phyloP scores from a whole-genome alignment of 2,888 invertebrate genomes.

The Peribatodes rhomboidaria region DNA sequence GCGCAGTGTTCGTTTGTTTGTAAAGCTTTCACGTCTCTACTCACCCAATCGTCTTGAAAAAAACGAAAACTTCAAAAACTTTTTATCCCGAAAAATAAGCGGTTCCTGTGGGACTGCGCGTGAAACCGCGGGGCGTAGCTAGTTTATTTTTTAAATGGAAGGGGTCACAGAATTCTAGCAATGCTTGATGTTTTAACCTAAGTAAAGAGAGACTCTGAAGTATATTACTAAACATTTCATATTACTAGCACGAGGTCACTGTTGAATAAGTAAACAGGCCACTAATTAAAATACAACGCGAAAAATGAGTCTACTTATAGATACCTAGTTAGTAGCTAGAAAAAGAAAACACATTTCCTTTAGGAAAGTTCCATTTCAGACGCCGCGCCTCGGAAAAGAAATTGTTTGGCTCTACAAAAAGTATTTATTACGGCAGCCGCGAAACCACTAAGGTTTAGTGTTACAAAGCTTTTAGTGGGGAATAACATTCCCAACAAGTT shows the following conservation, averaged over 20 bases:
- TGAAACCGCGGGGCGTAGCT: too few relatives aligned
- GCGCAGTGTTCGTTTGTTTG: too few relatives aligned
- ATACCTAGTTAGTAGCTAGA: slow-evolving; percentile 4
- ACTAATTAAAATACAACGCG: slow-evolving; percentile 22
- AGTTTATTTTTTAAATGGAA: too few relatives aligned
- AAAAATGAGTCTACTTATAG: slow-evolving; percentile 2
- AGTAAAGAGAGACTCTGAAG: neutral
- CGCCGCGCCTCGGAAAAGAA: slow-evolving; percentile 33
- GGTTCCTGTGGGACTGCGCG: too few relatives aligned
- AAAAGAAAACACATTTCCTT: slow-evolving; percentile 24
- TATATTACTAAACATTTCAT: neutral
- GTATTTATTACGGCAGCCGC: slow-evolving; percentile 43
- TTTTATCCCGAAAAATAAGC: too few relatives aligned
- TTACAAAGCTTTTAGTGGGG: slow-evolving; percentile 58
- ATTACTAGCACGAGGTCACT: slow-evolving; percentile 3
- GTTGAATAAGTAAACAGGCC: neutral
- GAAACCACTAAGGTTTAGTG: slow-evolving; percentile 50
- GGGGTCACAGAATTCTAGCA: too few relatives aligned
- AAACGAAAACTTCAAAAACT: too few relatives aligned
- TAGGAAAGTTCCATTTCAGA: slow-evolving; percentile 31
- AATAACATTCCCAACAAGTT: slow-evolving; percentile 55
- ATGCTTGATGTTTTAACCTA: too few relatives aligned
- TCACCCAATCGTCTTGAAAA: too few relatives aligned
- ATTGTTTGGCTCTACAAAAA: slow-evolving; percentile 41
- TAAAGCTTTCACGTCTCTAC: too few relatives aligned